Base-by-base conservation (phyloP, 2,113 vertebrate genomes). In the Odontophorus gujanensis region DNA sequence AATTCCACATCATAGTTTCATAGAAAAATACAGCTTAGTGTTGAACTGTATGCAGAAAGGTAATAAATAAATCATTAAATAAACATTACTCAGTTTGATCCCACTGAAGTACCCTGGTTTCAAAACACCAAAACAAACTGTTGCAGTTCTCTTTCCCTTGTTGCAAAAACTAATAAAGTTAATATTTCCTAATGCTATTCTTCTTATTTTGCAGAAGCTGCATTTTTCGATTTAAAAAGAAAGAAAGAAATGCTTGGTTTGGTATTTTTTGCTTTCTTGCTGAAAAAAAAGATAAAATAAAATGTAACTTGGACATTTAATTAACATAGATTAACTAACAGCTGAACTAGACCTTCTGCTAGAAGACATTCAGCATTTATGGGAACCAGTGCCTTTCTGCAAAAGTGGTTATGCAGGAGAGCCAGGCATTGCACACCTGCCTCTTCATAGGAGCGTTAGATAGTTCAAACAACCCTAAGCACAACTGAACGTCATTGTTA, bases 41-140 rank as follows among this genome's bases (percentile, higher is more conserved):
- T 9, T 76, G 75, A 89, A 79, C 19, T 42, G 38, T 48, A 68
- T 79, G 58, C 87, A 85, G 45, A 42, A 81, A 22, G 1, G 36
- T 34, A 34, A 95, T 87, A 93, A 92, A 96, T 92, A 84, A 81
- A 92, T 84, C 81, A 84, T 87, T 86, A 59, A 93, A 71, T 72
- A 76, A 71, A 24, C 20, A n/a, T 78, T 65, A 47, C 58, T 75
- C 34, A 19, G 19, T 78, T 68, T 63, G 74, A 89, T 40, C 42
- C 57, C 71, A 20, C 8, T 77, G 76, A 86, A 90, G 77, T n/a
- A 89, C 32, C 4, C 47, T 47, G 19, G 14, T 72, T 84, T 81
- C 40, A 47, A 78, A 90, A 19, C 55, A 89, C 61, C 34, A 86
- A 81, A 83, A 81, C 80, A 90, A 78, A 83, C 42, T 53, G n/a